Evolutionary conservation across 2,888 invertebrate species (phyloP).

Genomic region (Sphaerophoria taeniata): DNA sequence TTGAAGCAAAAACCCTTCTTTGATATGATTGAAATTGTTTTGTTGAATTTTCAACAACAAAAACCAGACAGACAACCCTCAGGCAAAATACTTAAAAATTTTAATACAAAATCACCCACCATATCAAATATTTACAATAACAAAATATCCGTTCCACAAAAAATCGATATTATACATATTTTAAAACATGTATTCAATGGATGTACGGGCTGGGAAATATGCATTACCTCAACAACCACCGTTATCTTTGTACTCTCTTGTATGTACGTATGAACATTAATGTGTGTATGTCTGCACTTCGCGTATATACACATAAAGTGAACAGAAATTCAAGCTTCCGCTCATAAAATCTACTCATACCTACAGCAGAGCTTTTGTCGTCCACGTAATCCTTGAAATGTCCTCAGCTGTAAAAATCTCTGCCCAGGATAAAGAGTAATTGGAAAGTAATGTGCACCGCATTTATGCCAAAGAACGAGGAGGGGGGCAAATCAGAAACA

Average conservation of each 20-base stretch:
- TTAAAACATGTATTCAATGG: not conserved
- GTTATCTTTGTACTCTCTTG: not conserved
- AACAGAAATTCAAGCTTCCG: not conserved
- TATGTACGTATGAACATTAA: not conserved
- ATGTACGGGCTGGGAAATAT: conserved; percentile 15
- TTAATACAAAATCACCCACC: not conserved
- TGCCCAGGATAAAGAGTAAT: conserved; percentile 47
- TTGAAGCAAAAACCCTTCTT: not conserved
- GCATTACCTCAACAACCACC: conserved; percentile 16
- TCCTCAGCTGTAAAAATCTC: conserved; percentile 51
- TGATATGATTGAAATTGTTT: conserved; percentile 1
- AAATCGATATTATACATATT: conserved; percentile 50
- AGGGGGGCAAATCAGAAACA: not conserved
- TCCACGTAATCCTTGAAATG: conserved; percentile 57
- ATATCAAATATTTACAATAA: not conserved
- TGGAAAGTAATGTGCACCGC: conserved; percentile 30
- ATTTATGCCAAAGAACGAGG: not conserved
- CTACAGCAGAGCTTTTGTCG: conserved; percentile 22
- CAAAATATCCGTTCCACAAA: not conserved
- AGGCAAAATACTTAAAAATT: not conserved
- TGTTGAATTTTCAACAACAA: not conserved
- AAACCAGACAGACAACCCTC: not conserved
- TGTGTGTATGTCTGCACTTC: not conserved
- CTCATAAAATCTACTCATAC: not conserved
- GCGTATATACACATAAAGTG: not conserved